A percentile compares a stretch with the other conserved stretches of the same genome.
Evolutionary conservation across 2,888 invertebrate genomes (phyloP).

Genomic region (Acronicta aceris): DNA sequence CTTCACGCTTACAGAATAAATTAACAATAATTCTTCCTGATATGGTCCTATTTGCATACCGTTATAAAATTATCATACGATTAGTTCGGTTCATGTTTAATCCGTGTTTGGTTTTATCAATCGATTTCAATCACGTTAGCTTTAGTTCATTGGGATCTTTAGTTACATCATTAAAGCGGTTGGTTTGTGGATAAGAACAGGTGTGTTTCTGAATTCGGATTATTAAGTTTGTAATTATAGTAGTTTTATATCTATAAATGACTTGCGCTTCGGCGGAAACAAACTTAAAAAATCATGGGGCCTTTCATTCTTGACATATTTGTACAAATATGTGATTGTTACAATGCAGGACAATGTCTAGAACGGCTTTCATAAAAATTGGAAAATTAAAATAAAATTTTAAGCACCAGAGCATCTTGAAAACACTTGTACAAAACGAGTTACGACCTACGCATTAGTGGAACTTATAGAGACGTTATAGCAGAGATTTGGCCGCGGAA

Average conservation of each 20-base stretch:
- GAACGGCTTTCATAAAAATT: too few species aligned
- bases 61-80: conserved; percentile 56
- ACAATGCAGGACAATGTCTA: neutral
- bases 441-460: conserved; percentile 37
- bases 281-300: too few species aligned
- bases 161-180: conserved; percentile 34
- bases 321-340: neutral
- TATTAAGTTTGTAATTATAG: neutral
- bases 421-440: conserved; percentile 29
- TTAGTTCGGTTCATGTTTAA: conserved; percentile 34
- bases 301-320: too few species aligned
- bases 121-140: conserved; percentile 35
- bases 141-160: conserved; percentile 27
- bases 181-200: conserved; percentile 32
- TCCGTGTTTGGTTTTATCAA: conserved; percentile 32
- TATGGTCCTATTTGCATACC: conserved; percentile 49
- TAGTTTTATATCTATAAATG: neutral
- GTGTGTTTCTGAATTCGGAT: conserved; percentile 4
- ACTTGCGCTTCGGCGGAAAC: too few species aligned
- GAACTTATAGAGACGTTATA: conserved; percentile 35
- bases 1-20: conserved; percentile 39
- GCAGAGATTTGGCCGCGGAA: conserved; percentile 29
- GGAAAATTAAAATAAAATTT: neutral
- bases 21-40: conserved; percentile 46
- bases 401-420: neutral